Evolutionary conservation across 2,113 vertebrate genomes (phyloP).

Genomic region (Ia io): DNA sequence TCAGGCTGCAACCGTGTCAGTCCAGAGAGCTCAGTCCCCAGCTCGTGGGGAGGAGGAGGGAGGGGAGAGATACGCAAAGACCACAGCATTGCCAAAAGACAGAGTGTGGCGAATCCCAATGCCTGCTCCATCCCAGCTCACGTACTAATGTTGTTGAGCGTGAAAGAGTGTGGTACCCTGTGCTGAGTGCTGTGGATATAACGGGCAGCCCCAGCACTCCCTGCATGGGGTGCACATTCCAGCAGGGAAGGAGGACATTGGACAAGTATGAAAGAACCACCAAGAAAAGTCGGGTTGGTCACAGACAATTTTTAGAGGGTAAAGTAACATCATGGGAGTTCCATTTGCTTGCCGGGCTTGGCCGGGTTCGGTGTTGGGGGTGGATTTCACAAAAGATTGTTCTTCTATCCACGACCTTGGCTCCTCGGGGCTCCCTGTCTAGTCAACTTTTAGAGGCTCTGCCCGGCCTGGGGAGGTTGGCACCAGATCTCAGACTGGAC

Average conservation of each 20-base stretch:
- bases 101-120: not conserved
- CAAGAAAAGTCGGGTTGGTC: not conserved
- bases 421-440: not conserved
- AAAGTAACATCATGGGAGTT: not conserved
- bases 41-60: not conserved
- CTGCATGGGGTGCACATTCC: not conserved
- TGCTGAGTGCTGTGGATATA: not conserved
- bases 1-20: not conserved
- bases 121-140: not conserved
- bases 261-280: not conserved
- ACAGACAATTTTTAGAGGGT: not conserved
- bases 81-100: not conserved
- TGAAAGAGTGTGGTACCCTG: not conserved
- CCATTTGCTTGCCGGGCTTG: not conserved
- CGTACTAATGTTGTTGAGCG: not conserved
- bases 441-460: not conserved
- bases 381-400: not conserved
- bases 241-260: not conserved
- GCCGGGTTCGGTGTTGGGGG: fast-evolving
- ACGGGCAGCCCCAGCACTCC: not conserved
- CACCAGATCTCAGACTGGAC: not conserved
- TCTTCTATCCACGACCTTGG: not conserved
- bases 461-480: not conserved
- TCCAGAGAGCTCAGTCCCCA: not conserved
- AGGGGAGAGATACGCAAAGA: not conserved